Base-by-base conservation (phyloP, 2,888 invertebrate genomes). In the Pterostichus niger region DNA sequence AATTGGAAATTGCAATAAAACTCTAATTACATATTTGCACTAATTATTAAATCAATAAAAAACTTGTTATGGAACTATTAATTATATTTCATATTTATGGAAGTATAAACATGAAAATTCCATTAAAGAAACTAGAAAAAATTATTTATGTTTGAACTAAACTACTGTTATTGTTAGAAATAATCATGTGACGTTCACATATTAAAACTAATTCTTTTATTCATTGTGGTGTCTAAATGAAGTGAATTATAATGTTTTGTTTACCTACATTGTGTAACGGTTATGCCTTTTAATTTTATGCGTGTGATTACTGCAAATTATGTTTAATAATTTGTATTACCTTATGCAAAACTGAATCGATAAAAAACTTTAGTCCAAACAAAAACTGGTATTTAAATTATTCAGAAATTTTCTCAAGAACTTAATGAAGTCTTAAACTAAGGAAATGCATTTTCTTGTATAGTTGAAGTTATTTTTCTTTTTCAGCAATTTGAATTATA, bases 251-350 rank as follows among this genome's bases (percentile, higher is more conserved):
- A 35, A 64, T 40, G 64, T 64, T 64, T 64, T 64, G 64, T 64
- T 64, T 64, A 64, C 64, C 13, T 64, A 64, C 13, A 64, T 64
- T 64, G 64, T 64, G 64, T 64, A 64, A 64, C 64, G 64, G 64
- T 35, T 33, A 35, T 64, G 64, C 35, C 10, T 40, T 40, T 40
- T 9, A 40, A 49, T 49, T 49, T 24, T 24, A 24, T 24, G 24
- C 24, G 24, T 24, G 24, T 3, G 24, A 24, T 24, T 24, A 24
- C 3, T 24, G 24, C 24, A 24, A 24, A 24, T 24, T 24, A 15
- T 13, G 15, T 54, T 54, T 13, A 6, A 4, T 13, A 54, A 56
- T 13, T 56, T 56, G 6, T 56, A n/a, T 56, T 56, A 13, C n/a
- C 5, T 56, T 56, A 17, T 2, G 9, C 9, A 56, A 15, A 56